Percentiles rank a stretch among this genome's conserved stretches.
Evolutionary conservation across 30 jellyfish, hydroid and myxozoan genomes (phyloP).

Genomic region (Rhopilema esculentum): DNA sequence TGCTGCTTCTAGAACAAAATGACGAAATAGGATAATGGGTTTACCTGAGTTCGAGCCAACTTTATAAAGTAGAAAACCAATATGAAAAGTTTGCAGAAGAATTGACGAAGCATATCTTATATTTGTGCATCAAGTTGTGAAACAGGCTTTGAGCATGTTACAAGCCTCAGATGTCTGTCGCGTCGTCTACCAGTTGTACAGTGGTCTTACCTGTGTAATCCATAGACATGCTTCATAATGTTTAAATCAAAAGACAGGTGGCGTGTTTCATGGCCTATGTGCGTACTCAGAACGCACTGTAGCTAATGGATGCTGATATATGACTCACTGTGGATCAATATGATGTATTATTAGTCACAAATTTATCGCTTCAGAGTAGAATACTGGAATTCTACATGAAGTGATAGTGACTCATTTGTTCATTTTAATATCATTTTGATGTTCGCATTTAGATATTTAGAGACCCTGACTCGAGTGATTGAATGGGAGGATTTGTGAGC

Average conservation of each 20-base stretch:
- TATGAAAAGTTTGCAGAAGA: background rate
- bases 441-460: too few species aligned
- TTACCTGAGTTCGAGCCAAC: background rate
- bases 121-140: background rate
- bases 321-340: background rate
- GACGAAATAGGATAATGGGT: background rate
- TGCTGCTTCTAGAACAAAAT: background rate
- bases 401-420: too few species aligned
- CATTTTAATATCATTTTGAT: too few species aligned
- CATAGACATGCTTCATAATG: slow-evolving; percentile 7
- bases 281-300: background rate
- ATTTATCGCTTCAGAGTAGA: background rate
- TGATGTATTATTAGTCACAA: background rate
- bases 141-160: background rate
- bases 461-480: too few species aligned
- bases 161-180: background rate
- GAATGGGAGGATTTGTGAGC: too few species aligned
- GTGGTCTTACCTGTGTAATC: slow-evolving; percentile 1
- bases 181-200: background rate
- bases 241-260: slow-evolving; percentile 5
- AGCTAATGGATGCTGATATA: background rate
- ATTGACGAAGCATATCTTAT: background rate
- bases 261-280: background rate
- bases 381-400: too few species aligned
- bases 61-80: background rate